Percentiles rank a stretch among this genome's conserved stretches.
phyloP scores from a whole-genome alignment of 2,888 invertebrate species.

The Phanerotoma sp. region DNA sequence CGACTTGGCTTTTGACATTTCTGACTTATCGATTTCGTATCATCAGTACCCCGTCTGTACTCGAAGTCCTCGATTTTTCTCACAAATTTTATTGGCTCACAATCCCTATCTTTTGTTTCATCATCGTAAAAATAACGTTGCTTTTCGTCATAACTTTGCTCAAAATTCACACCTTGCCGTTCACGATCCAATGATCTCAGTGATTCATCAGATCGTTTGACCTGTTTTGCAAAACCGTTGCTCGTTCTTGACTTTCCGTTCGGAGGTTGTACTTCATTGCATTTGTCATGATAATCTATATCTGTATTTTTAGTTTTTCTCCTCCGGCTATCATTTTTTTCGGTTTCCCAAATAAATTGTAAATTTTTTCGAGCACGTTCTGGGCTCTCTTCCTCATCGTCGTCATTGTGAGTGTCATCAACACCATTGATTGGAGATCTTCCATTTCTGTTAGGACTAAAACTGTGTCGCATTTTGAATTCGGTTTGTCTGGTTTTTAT shows the following conservation, averaged over 20 bases:
- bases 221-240: conserved; percentile 35
- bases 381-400: conserved; percentile 20
- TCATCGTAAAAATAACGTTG: not conserved
- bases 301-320: conserved; percentile 6
- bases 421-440: conserved; percentile 21
- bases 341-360: not conserved
- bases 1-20: conserved; percentile 3
- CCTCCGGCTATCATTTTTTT: not conserved
- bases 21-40: not conserved
- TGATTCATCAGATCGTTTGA: conserved; percentile 29
- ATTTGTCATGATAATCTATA: conserved; percentile 14
- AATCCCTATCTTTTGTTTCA: conserved; percentile 2
- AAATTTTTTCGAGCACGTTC: not conserved
- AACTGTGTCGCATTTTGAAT: not conserved
- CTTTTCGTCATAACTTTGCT: not conserved
- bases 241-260: conserved; percentile 31
- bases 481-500: not conserved
- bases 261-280: conserved; percentile 22
- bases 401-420: conserved; percentile 21
- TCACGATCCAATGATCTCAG: conserved; percentile 31
- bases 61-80: conserved; percentile 10
- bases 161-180: conserved; percentile 14
- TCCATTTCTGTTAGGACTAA: conserved; percentile 21
- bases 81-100: conserved; percentile 14
- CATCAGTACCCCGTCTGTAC: not conserved